Evolutionary conservation across 2,113 vertebrate genomes (phyloP), one percentile per base, ranked within the genome.

Genomic region (Fukomys damarensis): DNA sequence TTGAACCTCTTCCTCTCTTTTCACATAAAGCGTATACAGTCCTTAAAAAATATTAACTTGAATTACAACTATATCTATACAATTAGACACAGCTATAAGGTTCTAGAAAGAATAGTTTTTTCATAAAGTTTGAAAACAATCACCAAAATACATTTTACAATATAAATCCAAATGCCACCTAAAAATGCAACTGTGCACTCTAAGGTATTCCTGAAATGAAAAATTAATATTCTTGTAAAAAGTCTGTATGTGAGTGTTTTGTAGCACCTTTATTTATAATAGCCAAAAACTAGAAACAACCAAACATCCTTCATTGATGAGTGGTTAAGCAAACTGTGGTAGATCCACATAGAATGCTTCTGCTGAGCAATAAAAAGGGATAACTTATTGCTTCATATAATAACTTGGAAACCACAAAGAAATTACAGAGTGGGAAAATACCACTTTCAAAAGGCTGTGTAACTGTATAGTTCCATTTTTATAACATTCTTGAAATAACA

Each of bases 401-500:
- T 46, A 92, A 95, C 43, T 82, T 89, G n/a, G 58, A 95, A 41
- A 93, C 65, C 30, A 56, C 70, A 85, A 93, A 56, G 49, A 89
- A 93, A 72, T 87, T 61, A 91, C 10, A 66, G 43, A 89, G 56
- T 96, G n/a, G 63, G 38, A 96, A 95, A 97, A 80, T 87, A 41
- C 10, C 16, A 66, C 30, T 74, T 41, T 93, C n/a, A 87, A 91
- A 87, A 83, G 38, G 46, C 12, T 87, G 77, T 22, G 83, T 58
- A 93, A 3, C 41, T 76, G 12, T 16, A 19, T 32, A 49, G 32
- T 77, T 49, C 13, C 13, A 49, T 49, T 77, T 49, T 77, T 77
- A 13, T 30, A 76, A 28, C 43, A 76, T 76, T 76, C 41, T 76
- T 76, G 41, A 76, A 76, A 76, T 74, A 74, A 74, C 41, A 74